These are phyloP conservation scores for Ostrea edulis DNA, from an alignment of 1,140 invertebrate genomes.

Conservation along the genomic window DNA sequence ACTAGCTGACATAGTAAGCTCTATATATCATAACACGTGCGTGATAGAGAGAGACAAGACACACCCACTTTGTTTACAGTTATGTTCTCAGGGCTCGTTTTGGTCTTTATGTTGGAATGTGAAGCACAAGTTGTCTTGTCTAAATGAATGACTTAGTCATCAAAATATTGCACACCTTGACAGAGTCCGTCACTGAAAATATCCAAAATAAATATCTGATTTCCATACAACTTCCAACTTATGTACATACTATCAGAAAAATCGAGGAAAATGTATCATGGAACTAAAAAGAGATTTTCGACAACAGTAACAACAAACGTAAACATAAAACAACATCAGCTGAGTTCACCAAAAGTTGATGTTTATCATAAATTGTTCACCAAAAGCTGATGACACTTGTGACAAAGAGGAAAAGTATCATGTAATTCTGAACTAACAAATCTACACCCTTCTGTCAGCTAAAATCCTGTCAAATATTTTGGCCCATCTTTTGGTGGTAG, in stretches of 20 bases:
- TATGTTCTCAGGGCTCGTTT: not conserved
- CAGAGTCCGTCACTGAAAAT: not conserved
- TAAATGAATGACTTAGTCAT: conserved; percentile 25
- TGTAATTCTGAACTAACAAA: too few species aligned
- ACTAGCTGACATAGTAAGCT: not conserved
- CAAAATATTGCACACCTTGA: conserved; percentile 18
- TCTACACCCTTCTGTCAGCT: too few species aligned
- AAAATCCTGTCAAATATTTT: too few species aligned
- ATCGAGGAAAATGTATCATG: not conserved
- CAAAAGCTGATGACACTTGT: too few species aligned
- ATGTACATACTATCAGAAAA: conserved; percentile 4
- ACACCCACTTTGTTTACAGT: not conserved
- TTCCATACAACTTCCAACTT: not conserved
- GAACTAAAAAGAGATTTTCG: too few species aligned
- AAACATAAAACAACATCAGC: too few species aligned
- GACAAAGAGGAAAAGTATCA: too few species aligned
- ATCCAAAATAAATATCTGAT: not conserved
- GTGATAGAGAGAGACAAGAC: not conserved
- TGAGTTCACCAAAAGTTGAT: too few species aligned
- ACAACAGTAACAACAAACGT: too few species aligned
- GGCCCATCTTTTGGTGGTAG: too few species aligned
- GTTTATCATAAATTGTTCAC: too few species aligned
- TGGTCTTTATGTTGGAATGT: conserved; percentile 1
- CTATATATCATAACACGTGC: not conserved
- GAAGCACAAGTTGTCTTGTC: not conserved